Base-by-base conservation (phyloP, 1,140 invertebrate genomes). In the Saccostrea cuccullata region DNA sequence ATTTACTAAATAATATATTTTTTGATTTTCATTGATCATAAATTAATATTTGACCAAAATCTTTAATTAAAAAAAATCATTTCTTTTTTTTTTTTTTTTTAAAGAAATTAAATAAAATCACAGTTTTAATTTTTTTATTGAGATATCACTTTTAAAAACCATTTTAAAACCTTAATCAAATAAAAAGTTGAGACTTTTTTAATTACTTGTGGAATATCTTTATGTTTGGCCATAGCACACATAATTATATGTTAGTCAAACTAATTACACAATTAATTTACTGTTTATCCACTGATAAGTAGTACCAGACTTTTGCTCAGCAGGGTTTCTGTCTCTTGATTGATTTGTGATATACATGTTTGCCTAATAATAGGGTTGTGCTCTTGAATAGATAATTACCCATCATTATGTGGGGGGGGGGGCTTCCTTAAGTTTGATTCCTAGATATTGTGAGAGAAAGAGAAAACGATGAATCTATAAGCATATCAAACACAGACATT, bases 401-500 rank as follows among this genome's bases (percentile, higher is more conserved):
- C 30, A 13, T 77, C 70, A 77, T 77, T 77, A 77, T 30, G 70
- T 77, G 70, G 70, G 70, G 70, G 70, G 70, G 70, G 70, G 70
- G 70, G 70, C 70, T 77, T 77, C 70, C 26, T 30, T 15, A 13
- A 77, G 26, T 77, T 77, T 77, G 30, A 30, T 77, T 36, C 23
- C 58, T 64, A 6, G 17, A 12, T 36, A 77, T 36, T 36, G 23
- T 77, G 23, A 30, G n/a, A 30, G 26, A 67, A 67, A 77, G 30
- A 77, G 70, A 26, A 77, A 12, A 13, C 36, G 23, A 77, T 36
- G 12, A 15, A 77, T 77, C 30, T 26, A 40, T 77, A 15, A 36
- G 5, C 23, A 77, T 30, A 64, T 77, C 70, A 77, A 30, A 26
- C 23, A n/a, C 26, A 60, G 58, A 64, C 58, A 64, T 77, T 36